These are phyloP conservation scores for Carettochelys insculpta DNA, from an alignment of 2,113 vertebrate species.

Conservation along the genomic window DNA sequence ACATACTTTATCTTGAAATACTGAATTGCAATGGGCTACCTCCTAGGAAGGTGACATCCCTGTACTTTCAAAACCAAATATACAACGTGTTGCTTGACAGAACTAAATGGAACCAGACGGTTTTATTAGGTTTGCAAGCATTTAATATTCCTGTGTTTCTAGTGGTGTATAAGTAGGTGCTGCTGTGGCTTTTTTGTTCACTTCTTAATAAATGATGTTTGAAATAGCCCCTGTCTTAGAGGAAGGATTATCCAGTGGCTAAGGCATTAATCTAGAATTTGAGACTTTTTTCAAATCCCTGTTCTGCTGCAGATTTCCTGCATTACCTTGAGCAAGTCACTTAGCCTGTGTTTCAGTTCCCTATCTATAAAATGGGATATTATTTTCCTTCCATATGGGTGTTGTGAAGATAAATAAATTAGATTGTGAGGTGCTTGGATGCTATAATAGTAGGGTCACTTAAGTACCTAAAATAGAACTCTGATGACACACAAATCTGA, in stretches of 20 bases:
- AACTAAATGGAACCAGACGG: background rate
- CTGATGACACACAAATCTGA: background rate
- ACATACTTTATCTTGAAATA: background rate
- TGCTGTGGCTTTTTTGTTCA: background rate
- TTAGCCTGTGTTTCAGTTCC: background rate
- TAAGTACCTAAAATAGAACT: background rate
- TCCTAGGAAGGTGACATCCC: background rate
- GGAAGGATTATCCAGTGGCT: background rate
- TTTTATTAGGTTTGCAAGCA: background rate
- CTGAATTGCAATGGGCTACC: too few species aligned
- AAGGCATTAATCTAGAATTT: background rate
- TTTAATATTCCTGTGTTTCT: background rate
- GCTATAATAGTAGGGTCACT: rapidly evolving
- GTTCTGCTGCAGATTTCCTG: background rate
- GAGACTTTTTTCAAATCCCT: background rate
- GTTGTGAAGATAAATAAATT: background rate
- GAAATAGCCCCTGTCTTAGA: background rate
- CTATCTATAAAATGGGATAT: background rate
- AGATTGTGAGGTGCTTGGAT: background rate
- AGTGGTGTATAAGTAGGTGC: background rate
- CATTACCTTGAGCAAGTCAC: too few species aligned
- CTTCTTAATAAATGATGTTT: too few species aligned
- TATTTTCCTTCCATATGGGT: background rate
- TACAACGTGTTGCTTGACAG: background rate
- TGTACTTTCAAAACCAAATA: background rate